Evolutionary conservation across 2,113 vertebrate genomes (phyloP).

Genomic region (Morone saxatilis): DNA sequence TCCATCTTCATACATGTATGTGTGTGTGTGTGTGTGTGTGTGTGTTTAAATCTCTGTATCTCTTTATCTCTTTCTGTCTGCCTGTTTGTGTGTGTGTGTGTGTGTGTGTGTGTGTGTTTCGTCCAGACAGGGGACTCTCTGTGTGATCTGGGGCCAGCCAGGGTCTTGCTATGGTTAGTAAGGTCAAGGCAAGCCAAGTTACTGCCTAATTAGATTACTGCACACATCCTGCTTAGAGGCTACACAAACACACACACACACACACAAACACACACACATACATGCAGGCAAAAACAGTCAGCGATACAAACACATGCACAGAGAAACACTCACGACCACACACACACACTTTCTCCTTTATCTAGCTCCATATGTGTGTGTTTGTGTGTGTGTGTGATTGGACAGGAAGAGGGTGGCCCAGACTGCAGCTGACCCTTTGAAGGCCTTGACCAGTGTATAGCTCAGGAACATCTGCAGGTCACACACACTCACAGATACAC

Average conservation of each 20-base stretch:
- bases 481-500: constrained; percentile 18
- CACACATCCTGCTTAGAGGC: constrained; percentile 73
- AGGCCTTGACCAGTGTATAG: constrained; percentile 69
- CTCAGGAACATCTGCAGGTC: constrained; percentile 76
- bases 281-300: neutral
- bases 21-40: constrained; percentile 32
- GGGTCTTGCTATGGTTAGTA: constrained; percentile 64
- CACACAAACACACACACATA: constrained; percentile 9
- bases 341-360: constrained; percentile 38
- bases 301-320: too few species aligned
- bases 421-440: constrained; percentile 78
- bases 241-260: constrained; percentile 48
- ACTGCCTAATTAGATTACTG: constrained; percentile 84
- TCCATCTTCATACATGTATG: constrained; percentile 2
- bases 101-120: constrained; percentile 32
- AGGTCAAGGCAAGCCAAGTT: constrained; percentile 72
- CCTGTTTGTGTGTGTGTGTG: constrained; percentile 28
- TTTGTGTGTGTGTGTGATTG: neutral
- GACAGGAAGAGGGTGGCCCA: constrained; percentile 52
- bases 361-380: constrained; percentile 4
- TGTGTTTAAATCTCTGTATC: constrained; percentile 21
- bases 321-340: too few species aligned
- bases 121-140: constrained; percentile 63
- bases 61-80: neutral
- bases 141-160: constrained; percentile 66